Percentiles rank a stretch among this genome's conserved stretches.
Evolutionary conservation across 2,888 invertebrate species (phyloP).

Genomic region (Zygogramma bicolorata): DNA sequence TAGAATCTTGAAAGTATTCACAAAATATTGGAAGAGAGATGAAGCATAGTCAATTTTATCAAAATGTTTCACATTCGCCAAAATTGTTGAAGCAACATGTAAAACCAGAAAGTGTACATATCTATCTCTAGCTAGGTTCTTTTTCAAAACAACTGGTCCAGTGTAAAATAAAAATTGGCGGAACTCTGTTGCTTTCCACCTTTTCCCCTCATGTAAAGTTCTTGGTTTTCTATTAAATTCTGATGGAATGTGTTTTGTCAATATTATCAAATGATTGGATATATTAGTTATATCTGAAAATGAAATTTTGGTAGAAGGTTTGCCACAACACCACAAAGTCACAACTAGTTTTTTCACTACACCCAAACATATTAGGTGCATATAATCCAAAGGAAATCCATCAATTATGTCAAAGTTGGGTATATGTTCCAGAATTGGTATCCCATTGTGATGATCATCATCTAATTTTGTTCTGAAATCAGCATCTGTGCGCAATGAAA

Average conservation of each 20-base stretch:
- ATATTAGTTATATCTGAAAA: background rate
- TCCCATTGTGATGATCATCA: conserved; percentile 19
- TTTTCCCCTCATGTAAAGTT: conserved; percentile 18
- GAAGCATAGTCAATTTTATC: conserved; percentile 24
- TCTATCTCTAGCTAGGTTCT: background rate
- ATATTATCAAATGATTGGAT: background rate
- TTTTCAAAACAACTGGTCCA: conserved; percentile 33
- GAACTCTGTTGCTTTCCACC: conserved; percentile 39
- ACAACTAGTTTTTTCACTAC: conserved; percentile 6
- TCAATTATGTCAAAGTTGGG: conserved; percentile 12
- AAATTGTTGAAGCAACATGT: conserved; percentile 23
- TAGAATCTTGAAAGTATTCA: conserved; percentile 11
- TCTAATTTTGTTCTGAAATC: conserved; percentile 16
- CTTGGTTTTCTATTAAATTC: conserved; percentile 31
- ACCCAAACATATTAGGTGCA: conserved; percentile 16
- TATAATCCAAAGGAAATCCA: conserved; percentile 15
- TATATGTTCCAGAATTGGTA: conserved; percentile 3
- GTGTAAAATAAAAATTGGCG: conserved; percentile 32
- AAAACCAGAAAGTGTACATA: conserved; percentile 31
- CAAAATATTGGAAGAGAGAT: conserved; percentile 8
- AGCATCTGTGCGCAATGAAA: conserved; percentile 12
- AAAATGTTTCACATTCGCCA: background rate
- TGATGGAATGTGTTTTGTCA: background rate
- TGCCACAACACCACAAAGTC: background rate
- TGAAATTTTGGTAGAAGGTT: conserved; percentile 11